Percentiles rank a stretch among this genome's conserved stretches.
phyloP scores from a whole-genome alignment of 37 sponge, comb jelly and placozoan genomes.

The Cliona cf. orientalis region DNA sequence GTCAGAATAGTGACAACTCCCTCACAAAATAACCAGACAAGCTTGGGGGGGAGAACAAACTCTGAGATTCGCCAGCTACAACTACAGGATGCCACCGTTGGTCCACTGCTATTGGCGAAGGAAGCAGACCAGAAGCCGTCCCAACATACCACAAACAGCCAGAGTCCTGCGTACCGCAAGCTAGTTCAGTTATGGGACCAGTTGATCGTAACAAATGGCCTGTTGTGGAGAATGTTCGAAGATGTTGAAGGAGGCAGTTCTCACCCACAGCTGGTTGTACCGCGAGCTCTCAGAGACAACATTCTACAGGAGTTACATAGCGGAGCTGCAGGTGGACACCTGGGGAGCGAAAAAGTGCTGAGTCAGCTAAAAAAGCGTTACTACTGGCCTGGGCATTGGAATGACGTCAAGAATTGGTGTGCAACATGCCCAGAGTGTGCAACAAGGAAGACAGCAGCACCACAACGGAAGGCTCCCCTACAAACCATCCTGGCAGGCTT shows the following conservation, averaged over 20 bases:
- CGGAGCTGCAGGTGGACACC: conserved; percentile 26
- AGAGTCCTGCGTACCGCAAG: conserved; percentile 13
- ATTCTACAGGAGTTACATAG: conserved; percentile 19
- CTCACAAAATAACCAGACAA: neutral
- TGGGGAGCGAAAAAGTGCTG: conserved; percentile 39
- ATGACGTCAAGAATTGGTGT: conserved; percentile 39
- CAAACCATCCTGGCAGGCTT: conserved; percentile 30
- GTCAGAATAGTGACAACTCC: neutral
- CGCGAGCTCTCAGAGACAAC: neutral
- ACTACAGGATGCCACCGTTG: conserved; percentile 15
- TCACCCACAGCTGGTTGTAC: conserved; percentile 36
- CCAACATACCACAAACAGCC: conserved; percentile 2
- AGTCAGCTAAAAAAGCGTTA: conserved; percentile 28
- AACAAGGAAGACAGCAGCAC: conserved; percentile 26
- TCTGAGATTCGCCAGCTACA: conserved; percentile 20
- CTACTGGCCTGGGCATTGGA: conserved; percentile 55
- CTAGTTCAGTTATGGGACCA: conserved; percentile 29
- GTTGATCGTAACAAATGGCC: conserved; percentile 26
- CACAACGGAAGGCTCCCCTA: conserved; percentile 19
- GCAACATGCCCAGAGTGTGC: conserved; percentile 32
- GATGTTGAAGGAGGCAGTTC: neutral
- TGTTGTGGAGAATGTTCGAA: conserved; percentile 20
- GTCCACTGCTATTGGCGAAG: neutral
- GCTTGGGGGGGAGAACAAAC: neutral
- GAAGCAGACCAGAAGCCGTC: conserved; percentile 5